Evolutionary conservation across 2,113 vertebrate species (phyloP).

Genomic region (Empidonax traillii): DNA sequence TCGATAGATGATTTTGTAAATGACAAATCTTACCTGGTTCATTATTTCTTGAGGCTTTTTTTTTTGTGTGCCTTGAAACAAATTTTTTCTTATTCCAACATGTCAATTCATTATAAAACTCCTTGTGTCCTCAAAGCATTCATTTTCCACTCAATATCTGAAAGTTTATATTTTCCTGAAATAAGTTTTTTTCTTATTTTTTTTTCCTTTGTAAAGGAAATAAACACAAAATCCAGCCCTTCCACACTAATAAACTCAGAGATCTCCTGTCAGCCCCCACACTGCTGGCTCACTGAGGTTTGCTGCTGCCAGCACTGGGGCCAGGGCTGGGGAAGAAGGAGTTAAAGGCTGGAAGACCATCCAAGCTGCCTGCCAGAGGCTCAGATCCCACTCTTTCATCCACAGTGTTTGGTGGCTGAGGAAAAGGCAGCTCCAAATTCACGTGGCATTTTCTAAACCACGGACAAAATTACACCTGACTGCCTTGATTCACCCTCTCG

Average conservation of each 20-base stretch:
- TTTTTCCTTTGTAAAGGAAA: neutral
- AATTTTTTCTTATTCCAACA: neutral
- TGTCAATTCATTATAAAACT: neutral
- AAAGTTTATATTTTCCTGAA: neutral
- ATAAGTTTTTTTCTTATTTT: neutral
- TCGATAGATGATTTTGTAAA: neutral
- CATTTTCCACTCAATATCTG: neutral
- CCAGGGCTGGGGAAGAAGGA: neutral
- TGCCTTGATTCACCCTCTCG: neutral
- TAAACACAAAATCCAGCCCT: neutral
- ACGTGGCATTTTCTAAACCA: neutral
- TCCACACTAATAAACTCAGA: neutral
- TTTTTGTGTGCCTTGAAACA: neutral
- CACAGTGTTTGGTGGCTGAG: neutral
- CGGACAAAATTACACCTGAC: neutral
- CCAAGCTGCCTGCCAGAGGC: neutral
- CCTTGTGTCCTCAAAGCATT: neutral
- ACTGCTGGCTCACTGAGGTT: neutral
- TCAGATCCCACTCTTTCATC: neutral
- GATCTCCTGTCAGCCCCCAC: neutral
- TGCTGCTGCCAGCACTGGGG: neutral
- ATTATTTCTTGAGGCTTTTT: neutral
- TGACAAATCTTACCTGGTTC: neutral
- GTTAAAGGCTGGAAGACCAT: conserved; percentile 5
- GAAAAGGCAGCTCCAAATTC: neutral